These are phyloP conservation scores for Hippocampus barbouri DNA, from an alignment of 2,113 vertebrate species.

Conservation along the genomic window DNA sequence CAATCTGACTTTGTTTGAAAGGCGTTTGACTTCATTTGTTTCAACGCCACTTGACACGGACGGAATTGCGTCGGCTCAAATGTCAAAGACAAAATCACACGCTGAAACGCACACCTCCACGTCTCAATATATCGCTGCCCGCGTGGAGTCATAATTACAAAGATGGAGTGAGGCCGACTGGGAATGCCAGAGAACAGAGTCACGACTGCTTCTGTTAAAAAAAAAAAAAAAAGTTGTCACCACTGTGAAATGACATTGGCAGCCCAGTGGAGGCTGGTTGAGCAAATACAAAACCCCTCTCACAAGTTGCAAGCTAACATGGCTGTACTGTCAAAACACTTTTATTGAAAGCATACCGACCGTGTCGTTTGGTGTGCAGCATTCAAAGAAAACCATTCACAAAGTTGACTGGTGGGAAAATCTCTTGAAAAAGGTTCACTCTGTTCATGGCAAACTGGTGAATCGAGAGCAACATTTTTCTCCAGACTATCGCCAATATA, in stretches of 20 bases:
- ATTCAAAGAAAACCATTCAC: slow-evolving; percentile 15
- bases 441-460: too few relatives aligned
- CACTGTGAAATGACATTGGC: neutral
- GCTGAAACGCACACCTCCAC: neutral
- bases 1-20: neutral
- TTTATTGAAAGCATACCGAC: slow-evolving; percentile 11
- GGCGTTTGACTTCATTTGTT: neutral
- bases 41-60: neutral
- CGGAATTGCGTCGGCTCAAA: neutral
- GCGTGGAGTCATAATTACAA: neutral
- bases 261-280: neutral
- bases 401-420: neutral
- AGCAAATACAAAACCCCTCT: neutral
- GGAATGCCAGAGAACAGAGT: slow-evolving; percentile 4
- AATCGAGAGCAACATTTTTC: too few relatives aligned
- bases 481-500: too few relatives aligned
- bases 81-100: neutral
- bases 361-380: neutral
- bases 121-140: neutral
- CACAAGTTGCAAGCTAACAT: slow-evolving; percentile 20
- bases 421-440: too few relatives aligned
- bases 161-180: neutral
- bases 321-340: slow-evolving; percentile 44
- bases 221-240: neutral
- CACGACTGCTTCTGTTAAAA: neutral